Base-by-base conservation (phyloP, 2,797 vertebrate genomes). In the Hybognathus amarus region DNA sequence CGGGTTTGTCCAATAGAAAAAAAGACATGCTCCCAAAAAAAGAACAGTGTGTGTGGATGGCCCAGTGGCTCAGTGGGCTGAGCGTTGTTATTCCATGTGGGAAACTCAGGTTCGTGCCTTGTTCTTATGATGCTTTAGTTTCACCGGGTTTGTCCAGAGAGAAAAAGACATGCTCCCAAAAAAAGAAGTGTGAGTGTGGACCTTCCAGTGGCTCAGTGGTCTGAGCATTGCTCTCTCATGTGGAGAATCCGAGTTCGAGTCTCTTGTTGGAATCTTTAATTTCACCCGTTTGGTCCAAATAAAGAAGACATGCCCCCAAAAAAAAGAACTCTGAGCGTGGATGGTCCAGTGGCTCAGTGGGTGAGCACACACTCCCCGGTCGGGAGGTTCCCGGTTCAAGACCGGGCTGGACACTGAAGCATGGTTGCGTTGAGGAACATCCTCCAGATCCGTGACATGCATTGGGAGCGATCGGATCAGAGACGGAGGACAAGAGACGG, bases 391-490 rank as follows among this genome's bases (percentile, higher is more conserved):
- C 45, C 4, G 13, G 45, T 47, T 47, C 45, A 1, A 15, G 5
- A 47, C 45, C 13, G 13, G 45, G 13, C 45, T 47, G 45, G 45
- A 47, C 13, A 15, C 45, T 47, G 45, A 47, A 47, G 45, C 45
- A 0, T 47, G 45, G 45, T 15, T 47, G 45, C 45, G 13, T 15
- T 47, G 13, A 47, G 12, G 13, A 47, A 47, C 1, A 1, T 4
- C 15, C 13, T 47, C 45, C 45, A 15, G 45, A 5, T 15, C 45
- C 0, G 0, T 5, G 4, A 13, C 42, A 1, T 0, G 4, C 1
- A 1, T 1, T 1, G 0, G 12, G 42, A 1, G 42, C 0, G 1
- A 45, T 45, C 1, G 3, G 42, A 4, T 45, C 45, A n/a, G n/a
- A 45, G 27, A 64, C 0, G 42, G 68, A 18, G n/a, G 2, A 6